Evolutionary conservation across 2,888 invertebrate genomes (phyloP).

Genomic region (Nymphalis c-album): DNA sequence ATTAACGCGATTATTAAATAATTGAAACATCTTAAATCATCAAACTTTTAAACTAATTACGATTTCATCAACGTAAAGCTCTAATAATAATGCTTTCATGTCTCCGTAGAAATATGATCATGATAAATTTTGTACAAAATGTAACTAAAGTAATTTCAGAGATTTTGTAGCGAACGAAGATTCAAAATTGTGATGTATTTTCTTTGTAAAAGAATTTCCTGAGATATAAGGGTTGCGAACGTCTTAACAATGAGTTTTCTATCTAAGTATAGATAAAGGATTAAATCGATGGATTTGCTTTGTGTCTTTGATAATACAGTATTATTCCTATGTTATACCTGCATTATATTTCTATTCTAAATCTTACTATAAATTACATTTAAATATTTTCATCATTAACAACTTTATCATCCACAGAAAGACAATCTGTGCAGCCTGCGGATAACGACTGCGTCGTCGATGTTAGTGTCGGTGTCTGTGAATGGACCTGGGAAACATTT

Average conservation of each 20-base stretch:
- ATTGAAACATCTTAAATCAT: too few species aligned
- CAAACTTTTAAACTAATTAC: too few species aligned
- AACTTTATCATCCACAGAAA: too few species aligned
- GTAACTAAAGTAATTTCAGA: constrained; percentile 9
- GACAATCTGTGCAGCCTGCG: too few species aligned
- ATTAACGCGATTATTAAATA: too few species aligned
- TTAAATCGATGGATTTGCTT: background rate
- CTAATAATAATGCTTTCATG: background rate
- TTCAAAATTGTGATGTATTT: constrained; percentile 18
- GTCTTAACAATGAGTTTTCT: constrained; percentile 2
- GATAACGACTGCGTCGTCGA: too few species aligned
- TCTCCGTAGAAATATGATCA: constrained; percentile 8
- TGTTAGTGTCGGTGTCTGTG: too few species aligned
- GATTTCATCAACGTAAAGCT: too few species aligned
- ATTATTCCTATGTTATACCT: background rate
- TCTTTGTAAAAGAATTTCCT: constrained; percentile 9
- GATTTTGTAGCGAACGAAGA: constrained; percentile 11
- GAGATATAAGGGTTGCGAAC: constrained; percentile 1
- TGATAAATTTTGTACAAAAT: constrained; percentile 20
- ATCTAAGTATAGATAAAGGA: background rate
- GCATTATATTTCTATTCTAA: too few species aligned
- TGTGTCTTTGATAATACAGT: background rate
- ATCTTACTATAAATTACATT: too few species aligned
- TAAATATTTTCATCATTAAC: too few species aligned
- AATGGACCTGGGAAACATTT: too few species aligned